These are phyloP conservation scores for Drosophila multiciliata DNA, from an alignment of 2,888 invertebrate genomes.

Conservation along the genomic window DNA sequence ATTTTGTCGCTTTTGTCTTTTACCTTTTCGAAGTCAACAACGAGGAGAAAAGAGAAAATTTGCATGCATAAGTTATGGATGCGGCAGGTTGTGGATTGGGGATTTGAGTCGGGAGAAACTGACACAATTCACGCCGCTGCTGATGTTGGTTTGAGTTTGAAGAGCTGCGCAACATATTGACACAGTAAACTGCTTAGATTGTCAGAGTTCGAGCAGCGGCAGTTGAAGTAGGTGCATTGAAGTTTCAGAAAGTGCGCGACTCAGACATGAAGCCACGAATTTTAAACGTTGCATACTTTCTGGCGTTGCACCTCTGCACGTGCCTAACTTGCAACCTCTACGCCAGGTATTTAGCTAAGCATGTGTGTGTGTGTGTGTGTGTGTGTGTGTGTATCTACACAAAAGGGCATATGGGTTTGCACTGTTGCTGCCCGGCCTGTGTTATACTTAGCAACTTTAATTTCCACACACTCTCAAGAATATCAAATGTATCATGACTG, in stretches of 20 bases:
- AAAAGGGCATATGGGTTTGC: constrained; percentile 7
- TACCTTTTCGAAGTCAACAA: constrained; percentile 67
- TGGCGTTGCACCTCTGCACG: constrained; percentile 45
- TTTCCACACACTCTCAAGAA: constrained; percentile 21
- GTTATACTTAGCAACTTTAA: constrained; percentile 48
- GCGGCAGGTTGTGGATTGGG: constrained; percentile 41
- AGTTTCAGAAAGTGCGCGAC: constrained; percentile 59
- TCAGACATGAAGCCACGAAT: constrained; percentile 60
- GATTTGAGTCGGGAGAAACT: constrained; percentile 37
- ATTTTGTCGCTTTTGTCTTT: constrained; percentile 52
- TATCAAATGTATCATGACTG: constrained; percentile 33
- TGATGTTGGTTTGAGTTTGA: constrained; percentile 19
- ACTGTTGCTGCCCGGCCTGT: constrained; percentile 27
- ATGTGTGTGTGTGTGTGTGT: constrained; percentile 19
- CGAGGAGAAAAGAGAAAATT: constrained; percentile 54
- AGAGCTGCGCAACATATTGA: constrained; percentile 70
- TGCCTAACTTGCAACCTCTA: constrained; percentile 19
- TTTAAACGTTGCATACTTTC: constrained; percentile 57
- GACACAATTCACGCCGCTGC: constrained; percentile 30
- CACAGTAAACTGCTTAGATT: constrained; percentile 79
- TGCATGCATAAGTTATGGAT: constrained; percentile 79
- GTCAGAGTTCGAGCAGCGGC: constrained; percentile 73
- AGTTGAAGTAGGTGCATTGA: constrained; percentile 63
- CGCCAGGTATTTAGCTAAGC: constrained; percentile 7
- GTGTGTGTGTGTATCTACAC: constrained; percentile 27